phyloP scores from a whole-genome alignment of 2,113 vertebrate species.

The Nanorana parkeri region DNA sequence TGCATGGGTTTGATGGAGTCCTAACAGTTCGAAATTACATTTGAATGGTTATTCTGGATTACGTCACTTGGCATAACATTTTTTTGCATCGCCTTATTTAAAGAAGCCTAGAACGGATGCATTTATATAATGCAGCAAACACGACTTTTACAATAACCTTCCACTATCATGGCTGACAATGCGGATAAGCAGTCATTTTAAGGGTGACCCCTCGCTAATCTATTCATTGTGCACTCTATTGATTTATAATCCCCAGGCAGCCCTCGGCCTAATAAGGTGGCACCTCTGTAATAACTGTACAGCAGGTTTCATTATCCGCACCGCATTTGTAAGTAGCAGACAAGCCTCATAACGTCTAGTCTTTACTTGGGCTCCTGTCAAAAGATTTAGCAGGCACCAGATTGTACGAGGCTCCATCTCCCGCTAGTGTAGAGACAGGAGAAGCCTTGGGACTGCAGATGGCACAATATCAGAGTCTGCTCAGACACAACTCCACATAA shows the following conservation, averaged over 20 bases:
- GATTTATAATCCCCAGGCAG: background rate
- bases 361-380: background rate
- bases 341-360: background rate
- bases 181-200: too few species aligned
- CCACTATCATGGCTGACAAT: too few species aligned
- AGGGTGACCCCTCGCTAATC: background rate
- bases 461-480: background rate
- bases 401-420: too few species aligned
- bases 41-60: too few species aligned
- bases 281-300: background rate
- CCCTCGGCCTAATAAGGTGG: background rate
- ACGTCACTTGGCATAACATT: too few species aligned
- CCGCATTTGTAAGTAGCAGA: background rate
- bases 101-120: too few species aligned
- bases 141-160: too few species aligned
- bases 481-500: background rate
- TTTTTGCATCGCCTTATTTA: too few species aligned
- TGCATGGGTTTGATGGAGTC: too few species aligned
- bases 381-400: too few species aligned
- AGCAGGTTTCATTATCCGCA: background rate
- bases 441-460: background rate
- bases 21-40: too few species aligned
- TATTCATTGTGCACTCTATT: background rate
- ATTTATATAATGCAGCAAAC: too few species aligned
- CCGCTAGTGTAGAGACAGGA: background rate